Base-by-base conservation (phyloP, 37 sponge, comb jelly and placozoan species). In the Amphimedon queenslandica region DNA sequence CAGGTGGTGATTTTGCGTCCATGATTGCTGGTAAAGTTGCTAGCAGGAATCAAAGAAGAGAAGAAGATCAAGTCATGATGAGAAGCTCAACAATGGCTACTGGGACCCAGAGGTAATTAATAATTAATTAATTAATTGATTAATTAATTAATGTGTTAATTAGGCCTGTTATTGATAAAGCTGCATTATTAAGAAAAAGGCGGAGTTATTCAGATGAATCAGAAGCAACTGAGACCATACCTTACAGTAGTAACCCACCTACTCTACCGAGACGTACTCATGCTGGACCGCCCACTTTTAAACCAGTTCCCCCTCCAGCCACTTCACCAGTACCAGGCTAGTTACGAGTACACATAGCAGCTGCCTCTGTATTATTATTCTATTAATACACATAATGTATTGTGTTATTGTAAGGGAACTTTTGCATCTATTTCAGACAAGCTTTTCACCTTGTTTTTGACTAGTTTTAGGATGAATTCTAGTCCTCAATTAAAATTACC, bases 11-110 rank as follows among this genome's bases (percentile, higher is more conserved):
- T 24, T 33, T 90, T 5, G 90, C 90, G 11, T 60, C 85, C 0
- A 70, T 76, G 75, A 84, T 90, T 29, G 86, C 85, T 27, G 77
- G 77, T 40, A 80, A 75, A 73, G 82, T 77, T 37, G 86, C 90
- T 37, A 80, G 58, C 55, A 75, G 87, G 1, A 86, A 80, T 31
- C 87, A 80, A 1, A 86, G 79, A 71, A 34, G 51, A 16, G 60
- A 66, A 27, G 53, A 27, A 21, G 56, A 39, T 5, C 66, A 71
- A 18, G 67, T 18, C 1, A 27, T 20, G 20, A 55, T 75, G 3
- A 53, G 42, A 2, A 63, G 78, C 41, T 72, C 67, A 42, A 71
- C 24, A 29, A 76, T 67, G 25, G 41, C 53, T 47, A n/a, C n/a
- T n/a, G 53, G 53, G 53, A 47, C 8, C 13, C 53, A 47, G 13